Base-by-base conservation (phyloP, 1,140 invertebrate species). In the Ceratitis capitata region DNA sequence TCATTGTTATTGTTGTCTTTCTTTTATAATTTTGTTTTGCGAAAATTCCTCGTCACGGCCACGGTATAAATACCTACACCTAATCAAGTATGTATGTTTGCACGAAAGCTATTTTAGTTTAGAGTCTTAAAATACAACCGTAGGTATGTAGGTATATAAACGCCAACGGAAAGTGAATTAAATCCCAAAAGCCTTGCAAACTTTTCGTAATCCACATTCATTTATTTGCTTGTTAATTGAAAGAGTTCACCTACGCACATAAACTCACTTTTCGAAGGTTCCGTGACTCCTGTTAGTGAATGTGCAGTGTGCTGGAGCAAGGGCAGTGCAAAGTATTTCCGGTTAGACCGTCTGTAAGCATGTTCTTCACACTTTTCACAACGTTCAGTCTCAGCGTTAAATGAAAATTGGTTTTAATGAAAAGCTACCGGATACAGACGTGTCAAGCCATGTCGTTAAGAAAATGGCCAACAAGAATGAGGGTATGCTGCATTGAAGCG, bases 101-200 rank as follows among this genome's bases (percentile, higher is more conserved):
- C n/a, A 69, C 32, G 19, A 35, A 69, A 39, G 32, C 32, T 69
- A 32, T 69, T 35, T 69, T 14, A 16, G 5, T 29, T 69, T 35
- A 69, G 5, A 39, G 35, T 35, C 14, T 69, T 19, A 69, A 35
- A 35, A 69, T 5, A 69, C n/a, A 35, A 56, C 19, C 19, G 5
- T 23, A n/a, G n/a, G n/a, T n/a, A n/a, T n/a, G n/a, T n/a, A n/a
- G n/a, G n/a, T n/a, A n/a, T n/a, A n/a, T n/a, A n/a, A n/a, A n/a
- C n/a, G n/a, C n/a, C n/a, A n/a, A n/a, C n/a, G n/a, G n/a, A 16
- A n/a, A 69, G 61, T 69, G 39, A 69, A 69, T 69, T 69, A 69
- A 69, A n/a, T 69, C 29, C 3, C 5, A 5, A n/a, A 69, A 69
- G 32, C 32, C 9, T 69, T 69, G 29, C 7, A 69, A 29, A 69